Evolutionary conservation across 2,797 vertebrate genomes (phyloP).

Genomic region (Anabas testudineus): DNA sequence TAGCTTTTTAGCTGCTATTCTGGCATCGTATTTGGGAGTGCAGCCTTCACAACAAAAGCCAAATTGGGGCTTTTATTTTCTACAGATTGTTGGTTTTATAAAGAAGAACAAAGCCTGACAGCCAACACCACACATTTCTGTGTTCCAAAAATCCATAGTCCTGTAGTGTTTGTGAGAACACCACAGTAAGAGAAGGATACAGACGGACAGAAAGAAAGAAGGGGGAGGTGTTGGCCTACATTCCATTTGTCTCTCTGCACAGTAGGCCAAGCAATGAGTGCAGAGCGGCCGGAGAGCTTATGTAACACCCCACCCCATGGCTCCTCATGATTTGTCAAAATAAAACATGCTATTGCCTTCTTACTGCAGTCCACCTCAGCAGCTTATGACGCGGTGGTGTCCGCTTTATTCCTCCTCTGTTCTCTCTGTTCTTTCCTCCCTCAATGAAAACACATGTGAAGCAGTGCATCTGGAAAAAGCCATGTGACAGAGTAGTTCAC

Average conservation of each 20-base stretch:
- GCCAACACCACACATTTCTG: conserved; percentile 24
- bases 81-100: conserved; percentile 16
- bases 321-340: conserved; percentile 70
- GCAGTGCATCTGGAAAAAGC: conserved; percentile 48
- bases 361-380: conserved; percentile 27
- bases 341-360: conserved; percentile 55
- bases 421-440: conserved; percentile 10
- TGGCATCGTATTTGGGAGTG: neutral
- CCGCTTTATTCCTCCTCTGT: conserved; percentile 7
- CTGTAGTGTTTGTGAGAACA: conserved; percentile 49
- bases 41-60: neutral
- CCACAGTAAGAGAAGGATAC: conserved; percentile 57
- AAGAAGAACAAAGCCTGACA: conserved; percentile 14
- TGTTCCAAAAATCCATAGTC: conserved; percentile 24
- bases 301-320: conserved; percentile 64
- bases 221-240: conserved; percentile 75
- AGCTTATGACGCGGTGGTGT: conserved; percentile 49
- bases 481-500: conserved; percentile 55
- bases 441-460: conserved; percentile 52
- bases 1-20: neutral
- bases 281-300: conserved; percentile 77
- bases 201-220: conserved; percentile 50
- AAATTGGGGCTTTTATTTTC: conserved; percentile 29
- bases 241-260: conserved; percentile 74
- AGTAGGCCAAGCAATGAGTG: conserved; percentile 76